phyloP scores from a whole-genome alignment of 2,888 invertebrate species.

The Drosophila limbata region DNA sequence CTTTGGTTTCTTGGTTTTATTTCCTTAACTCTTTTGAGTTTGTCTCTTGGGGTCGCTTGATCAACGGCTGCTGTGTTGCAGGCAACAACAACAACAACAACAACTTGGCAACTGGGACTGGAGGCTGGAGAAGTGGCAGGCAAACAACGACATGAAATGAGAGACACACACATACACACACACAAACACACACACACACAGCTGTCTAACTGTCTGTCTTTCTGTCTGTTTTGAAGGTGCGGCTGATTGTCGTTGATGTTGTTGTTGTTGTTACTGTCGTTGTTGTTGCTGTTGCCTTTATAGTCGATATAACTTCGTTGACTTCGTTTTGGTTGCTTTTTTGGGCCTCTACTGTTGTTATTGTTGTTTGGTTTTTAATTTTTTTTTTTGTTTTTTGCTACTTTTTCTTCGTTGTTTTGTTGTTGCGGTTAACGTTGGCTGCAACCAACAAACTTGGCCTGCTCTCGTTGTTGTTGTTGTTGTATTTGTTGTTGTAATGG shows the following conservation, averaged over 20 bases:
- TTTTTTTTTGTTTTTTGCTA: conserved; percentile 41
- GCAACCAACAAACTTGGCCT: conserved; percentile 45
- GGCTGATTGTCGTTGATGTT: conserved; percentile 55
- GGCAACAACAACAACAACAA: conserved; percentile 3
- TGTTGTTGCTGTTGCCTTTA: conserved; percentile 46
- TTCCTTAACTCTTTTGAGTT: conserved; percentile 34
- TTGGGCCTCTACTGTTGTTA: conserved; percentile 38
- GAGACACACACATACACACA: conserved; percentile 37
- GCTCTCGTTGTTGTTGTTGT: conserved; percentile 18
- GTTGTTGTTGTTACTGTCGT: conserved; percentile 24
- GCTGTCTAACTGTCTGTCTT: conserved; percentile 23
- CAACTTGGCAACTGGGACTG: conserved; percentile 17
- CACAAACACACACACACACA: conserved; percentile 15
- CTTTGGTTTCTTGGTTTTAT: conserved; percentile 10
- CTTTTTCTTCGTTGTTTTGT: conserved; percentile 57
- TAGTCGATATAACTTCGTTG: conserved; percentile 63
- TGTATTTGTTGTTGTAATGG: conserved; percentile 62
- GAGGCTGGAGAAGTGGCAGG: conserved; percentile 19
- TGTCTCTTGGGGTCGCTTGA: conserved; percentile 48
- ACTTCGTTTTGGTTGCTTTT: conserved; percentile 56
- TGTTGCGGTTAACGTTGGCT: conserved; percentile 60
- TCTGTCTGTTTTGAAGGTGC: conserved; percentile 66
- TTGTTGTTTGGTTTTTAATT: conserved; percentile 35
- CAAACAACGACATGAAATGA: conserved; percentile 40
- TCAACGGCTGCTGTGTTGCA: conserved; percentile 50